A percentile compares a stretch with the other conserved stretches of the same genome.
phyloP scores from a whole-genome alignment of 2,797 vertebrate genomes.

The Channa striata region DNA sequence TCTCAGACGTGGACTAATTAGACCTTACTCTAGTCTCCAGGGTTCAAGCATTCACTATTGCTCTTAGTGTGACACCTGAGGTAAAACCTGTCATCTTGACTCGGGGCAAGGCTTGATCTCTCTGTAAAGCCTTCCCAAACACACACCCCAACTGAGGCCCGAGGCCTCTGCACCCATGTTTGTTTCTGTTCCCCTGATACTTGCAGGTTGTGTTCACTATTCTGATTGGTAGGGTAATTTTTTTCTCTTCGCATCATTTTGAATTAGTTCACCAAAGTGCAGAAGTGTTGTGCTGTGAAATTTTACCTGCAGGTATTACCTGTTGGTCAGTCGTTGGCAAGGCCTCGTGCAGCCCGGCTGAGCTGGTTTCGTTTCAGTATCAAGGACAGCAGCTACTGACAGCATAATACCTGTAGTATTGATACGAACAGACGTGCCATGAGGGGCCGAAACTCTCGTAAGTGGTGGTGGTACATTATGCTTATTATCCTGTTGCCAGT shows the following conservation, averaged over 20 bases:
- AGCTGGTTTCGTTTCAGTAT: background rate
- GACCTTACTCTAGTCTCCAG: slow-evolving; percentile 62
- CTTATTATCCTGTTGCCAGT: no score
- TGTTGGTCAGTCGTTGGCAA: background rate
- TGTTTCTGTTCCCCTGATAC: slow-evolving; percentile 14
- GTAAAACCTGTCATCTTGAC: slow-evolving; percentile 71
- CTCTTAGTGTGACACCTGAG: slow-evolving; percentile 73
- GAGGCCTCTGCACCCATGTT: slow-evolving; percentile 41
- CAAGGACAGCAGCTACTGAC: background rate
- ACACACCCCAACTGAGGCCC: slow-evolving; percentile 15
- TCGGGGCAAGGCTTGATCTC: slow-evolving; percentile 72
- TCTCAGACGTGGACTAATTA: slow-evolving; percentile 70
- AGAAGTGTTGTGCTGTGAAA: no score
- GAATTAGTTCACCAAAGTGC: background rate
- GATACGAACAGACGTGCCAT: no score
- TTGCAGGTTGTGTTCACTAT: slow-evolving; percentile 21
- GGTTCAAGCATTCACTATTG: slow-evolving; percentile 72
- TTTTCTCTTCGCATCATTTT: background rate
- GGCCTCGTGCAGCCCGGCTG: background rate
- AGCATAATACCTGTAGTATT: slow-evolving; percentile 7
- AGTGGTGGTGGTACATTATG: background rate
- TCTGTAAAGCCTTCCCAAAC: slow-evolving; percentile 29
- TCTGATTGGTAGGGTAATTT: no score
- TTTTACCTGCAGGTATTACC: background rate
- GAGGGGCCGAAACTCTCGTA: background rate